A percentile compares a stretch with the other conserved stretches of the same genome.
These are phyloP conservation scores for Pseudochaenichthys georgianus DNA, from an alignment of 2,797 vertebrate genomes.

Conservation along the genomic window DNA sequence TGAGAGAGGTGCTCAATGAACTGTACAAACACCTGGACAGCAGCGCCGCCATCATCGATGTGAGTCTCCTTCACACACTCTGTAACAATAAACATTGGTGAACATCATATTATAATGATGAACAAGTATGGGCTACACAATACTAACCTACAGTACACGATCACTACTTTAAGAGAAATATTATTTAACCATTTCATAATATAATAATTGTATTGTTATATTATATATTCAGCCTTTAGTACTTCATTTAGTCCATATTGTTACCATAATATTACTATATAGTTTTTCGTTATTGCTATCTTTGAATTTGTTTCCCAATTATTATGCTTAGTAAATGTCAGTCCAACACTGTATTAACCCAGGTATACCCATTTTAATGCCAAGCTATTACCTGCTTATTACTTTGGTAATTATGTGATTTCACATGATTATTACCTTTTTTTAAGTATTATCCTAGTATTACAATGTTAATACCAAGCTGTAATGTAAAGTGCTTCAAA, in stretches of 20 bases:
- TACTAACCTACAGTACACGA: too few species aligned
- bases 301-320: neutral
- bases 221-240: neutral
- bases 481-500: too few species aligned
- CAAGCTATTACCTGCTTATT: neutral
- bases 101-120: too few species aligned
- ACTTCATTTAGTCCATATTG: too few species aligned
- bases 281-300: neutral
- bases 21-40: conserved; percentile 98
- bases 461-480: neutral
- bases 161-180: too few species aligned
- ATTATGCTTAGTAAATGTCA: neutral
- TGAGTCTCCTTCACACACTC: conserved; percentile 77
- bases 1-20: conserved; percentile 94
- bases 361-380: neutral
- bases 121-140: too few species aligned
- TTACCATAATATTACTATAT: neutral
- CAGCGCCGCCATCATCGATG: conserved; percentile 95
- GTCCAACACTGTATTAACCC: neutral
- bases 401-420: neutral
- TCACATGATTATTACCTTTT: neutral
- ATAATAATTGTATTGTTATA: too few species aligned
- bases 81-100: too few species aligned
- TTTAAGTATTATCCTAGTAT: neutral
- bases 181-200: too few species aligned